Percentiles rank a stretch among this genome's conserved stretches.
Conservation (phyloP, 1,140 invertebrate species). For the Apocrypta bakeri region DNA sequence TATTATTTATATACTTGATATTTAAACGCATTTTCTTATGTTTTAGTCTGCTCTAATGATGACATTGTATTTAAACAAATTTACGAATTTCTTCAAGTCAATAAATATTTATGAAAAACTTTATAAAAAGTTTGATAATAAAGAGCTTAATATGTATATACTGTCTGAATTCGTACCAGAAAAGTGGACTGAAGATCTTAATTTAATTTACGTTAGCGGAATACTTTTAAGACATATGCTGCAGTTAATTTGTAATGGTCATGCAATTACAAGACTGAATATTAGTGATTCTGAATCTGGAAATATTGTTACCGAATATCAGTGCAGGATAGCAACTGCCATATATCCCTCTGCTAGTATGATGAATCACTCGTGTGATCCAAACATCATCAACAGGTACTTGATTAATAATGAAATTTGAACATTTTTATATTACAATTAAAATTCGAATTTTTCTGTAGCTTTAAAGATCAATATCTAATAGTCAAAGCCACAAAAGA, state of each 20-base stretch:
- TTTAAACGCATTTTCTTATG: slow-evolving; percentile 1
- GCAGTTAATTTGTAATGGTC: slow-evolving; percentile 87
- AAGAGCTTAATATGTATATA: slow-evolving; percentile 51
- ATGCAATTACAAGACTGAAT: slow-evolving; percentile 79
- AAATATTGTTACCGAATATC: slow-evolving; percentile 64
- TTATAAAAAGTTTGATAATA: slow-evolving; percentile 62
- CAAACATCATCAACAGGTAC: slow-evolving; percentile 87
- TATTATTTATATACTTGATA: background rate
- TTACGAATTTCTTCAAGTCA: slow-evolving; percentile 74
- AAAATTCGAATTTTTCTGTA: slow-evolving; percentile 59
- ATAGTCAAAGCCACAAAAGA: slow-evolving; percentile 77
- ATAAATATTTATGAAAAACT: slow-evolving; percentile 60
- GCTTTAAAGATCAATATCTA: slow-evolving; percentile 72
- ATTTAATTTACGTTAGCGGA: slow-evolving; percentile 76
- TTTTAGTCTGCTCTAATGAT: slow-evolving; percentile 78
- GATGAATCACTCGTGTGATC: slow-evolving; percentile 93
- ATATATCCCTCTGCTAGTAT: slow-evolving; percentile 92
- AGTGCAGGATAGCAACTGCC: slow-evolving; percentile 85
- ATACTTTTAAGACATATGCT: slow-evolving; percentile 82
- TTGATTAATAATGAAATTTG: slow-evolving; percentile 7
- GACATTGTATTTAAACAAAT: slow-evolving; percentile 73
- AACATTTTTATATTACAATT: slow-evolving; percentile 31
- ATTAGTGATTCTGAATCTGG: slow-evolving; percentile 53
- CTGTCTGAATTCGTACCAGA: slow-evolving; percentile 55
- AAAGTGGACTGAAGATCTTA: slow-evolving; percentile 63